Conservation (phyloP, 1,140 invertebrate species). For the Battus philenor region DNA sequence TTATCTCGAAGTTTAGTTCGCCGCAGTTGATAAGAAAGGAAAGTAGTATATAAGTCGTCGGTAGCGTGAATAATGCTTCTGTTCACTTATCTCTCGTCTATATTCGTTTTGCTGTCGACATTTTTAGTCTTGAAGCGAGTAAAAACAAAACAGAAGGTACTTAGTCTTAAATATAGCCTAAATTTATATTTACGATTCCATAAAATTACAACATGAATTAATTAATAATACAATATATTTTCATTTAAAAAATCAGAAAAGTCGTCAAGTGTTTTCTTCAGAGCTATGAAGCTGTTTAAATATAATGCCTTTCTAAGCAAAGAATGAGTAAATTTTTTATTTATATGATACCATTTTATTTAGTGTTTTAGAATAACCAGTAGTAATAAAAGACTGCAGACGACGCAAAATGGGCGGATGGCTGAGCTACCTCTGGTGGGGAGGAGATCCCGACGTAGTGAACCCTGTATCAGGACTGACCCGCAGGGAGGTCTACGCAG, state of each 20-base stretch:
- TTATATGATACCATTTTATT: no score
- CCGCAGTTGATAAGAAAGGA: slow-evolving; percentile 5
- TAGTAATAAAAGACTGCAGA: slow-evolving; percentile 14
- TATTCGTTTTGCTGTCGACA: slow-evolving; percentile 5
- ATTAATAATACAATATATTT: no score
- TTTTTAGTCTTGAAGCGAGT: slow-evolving; percentile 7
- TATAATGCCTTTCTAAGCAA: no score
- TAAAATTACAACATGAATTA: no score
- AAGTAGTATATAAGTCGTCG: neutral
- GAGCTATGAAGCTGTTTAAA: no score
- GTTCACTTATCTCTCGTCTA: slow-evolving; percentile 5
- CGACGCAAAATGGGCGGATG: slow-evolving; percentile 56
- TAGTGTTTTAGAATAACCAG: slow-evolving; percentile 12
- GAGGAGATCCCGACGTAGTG: slow-evolving; percentile 54
- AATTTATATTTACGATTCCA: no score
- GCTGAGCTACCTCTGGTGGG: slow-evolving; percentile 64
- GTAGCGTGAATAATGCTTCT: neutral
- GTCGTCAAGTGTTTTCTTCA: no score
- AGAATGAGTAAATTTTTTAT: no score
- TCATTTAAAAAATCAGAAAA: no score
- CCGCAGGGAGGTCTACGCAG: slow-evolving; percentile 52
- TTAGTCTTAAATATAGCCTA: neutral
- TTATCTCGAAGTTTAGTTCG: slow-evolving; percentile 6
- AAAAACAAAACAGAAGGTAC: slow-evolving; percentile 9
- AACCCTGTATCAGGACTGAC: slow-evolving; percentile 58